Evolutionary conservation across 2,888 invertebrate species (phyloP), one percentile per base, ranked within the genome.

Genomic region (Tetanocera ferruginea): DNA sequence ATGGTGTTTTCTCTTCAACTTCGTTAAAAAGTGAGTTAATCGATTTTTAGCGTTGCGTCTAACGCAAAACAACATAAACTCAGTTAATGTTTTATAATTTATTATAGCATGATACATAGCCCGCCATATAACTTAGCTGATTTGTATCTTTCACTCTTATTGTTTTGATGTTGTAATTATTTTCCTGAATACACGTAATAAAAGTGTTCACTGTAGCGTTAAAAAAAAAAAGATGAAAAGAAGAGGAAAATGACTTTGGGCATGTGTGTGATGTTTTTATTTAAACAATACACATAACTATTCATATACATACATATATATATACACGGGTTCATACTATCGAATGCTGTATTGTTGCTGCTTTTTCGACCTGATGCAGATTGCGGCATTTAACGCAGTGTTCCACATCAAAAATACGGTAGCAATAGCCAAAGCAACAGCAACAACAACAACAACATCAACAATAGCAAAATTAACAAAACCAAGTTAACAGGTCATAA

Each of bases 201-300:
- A 64, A 64, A 64, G 8, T 23, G 64, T 77, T 64, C 66, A 77
- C 69, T 72, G 71, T 77, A 72, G 71, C 76, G 76, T 77, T 66
- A 72, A 71, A 23, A 52, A 72, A 70, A 62, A 49, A 19, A 60
- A 17, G 52, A 52, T n/a, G 52, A 52, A 14, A n/a, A 52, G 17
- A n/a, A n/a, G 17, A n/a, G 52, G 3, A n/a, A 60, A 60, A 28
- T 9, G 14, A 60, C 51, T 52, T 64, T 64, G 66, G 34, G 19
- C 49, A 64, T 49, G 73, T 57, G 64, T 31, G 17, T 17, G 52
- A 28, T 17, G 23, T 52, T 66, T n/a, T 62, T 73, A 31, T 55
- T 55, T 52, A 31, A 31, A 25, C 17, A 19, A 23, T 57, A 23
- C 51, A 69, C 28, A 64, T 17, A 43, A 11, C 43, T 11, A 4